Percentiles rank a stretch among this genome's conserved stretches.
Evolutionary conservation across 2,888 invertebrate genomes (phyloP).

Genomic region (Drosophila cyrtoloma): DNA sequence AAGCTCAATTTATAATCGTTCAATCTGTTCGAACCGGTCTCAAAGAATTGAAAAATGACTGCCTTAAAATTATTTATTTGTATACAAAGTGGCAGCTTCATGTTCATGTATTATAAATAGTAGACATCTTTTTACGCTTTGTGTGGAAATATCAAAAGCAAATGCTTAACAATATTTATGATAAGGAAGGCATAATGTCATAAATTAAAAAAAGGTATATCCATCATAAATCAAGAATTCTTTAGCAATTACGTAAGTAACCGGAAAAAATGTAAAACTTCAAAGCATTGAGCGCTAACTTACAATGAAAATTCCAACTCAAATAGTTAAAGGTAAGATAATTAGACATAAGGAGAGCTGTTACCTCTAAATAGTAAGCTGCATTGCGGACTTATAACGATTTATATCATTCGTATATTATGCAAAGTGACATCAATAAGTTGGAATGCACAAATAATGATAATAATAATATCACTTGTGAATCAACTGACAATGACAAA

Average conservation of each 20-base stretch:
- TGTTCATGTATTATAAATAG: not conserved
- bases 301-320: not conserved
- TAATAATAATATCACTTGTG: not conserved
- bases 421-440: conserved; percentile 28
- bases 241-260: too few relatives aligned
- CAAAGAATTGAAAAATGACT: not conserved
- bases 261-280: too few relatives aligned
- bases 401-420: conserved; percentile 6
- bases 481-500: conserved; percentile 23
- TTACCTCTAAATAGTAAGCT: not conserved
- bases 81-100: not conserved
- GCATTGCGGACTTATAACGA: not conserved
- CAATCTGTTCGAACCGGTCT: not conserved
- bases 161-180: not conserved
- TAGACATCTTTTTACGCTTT: too few relatives aligned
- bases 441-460: conserved; percentile 8
- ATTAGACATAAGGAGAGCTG: not conserved
- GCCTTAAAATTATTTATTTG: conserved; percentile 1
- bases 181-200: not conserved
- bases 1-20: not conserved
- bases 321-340: not conserved
- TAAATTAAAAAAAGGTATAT: not conserved
- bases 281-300: not conserved
- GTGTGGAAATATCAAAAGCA: too few relatives aligned
- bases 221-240: not conserved